Conservation (phyloP, 2,888 invertebrate species). For the Eilema caniola region DNA sequence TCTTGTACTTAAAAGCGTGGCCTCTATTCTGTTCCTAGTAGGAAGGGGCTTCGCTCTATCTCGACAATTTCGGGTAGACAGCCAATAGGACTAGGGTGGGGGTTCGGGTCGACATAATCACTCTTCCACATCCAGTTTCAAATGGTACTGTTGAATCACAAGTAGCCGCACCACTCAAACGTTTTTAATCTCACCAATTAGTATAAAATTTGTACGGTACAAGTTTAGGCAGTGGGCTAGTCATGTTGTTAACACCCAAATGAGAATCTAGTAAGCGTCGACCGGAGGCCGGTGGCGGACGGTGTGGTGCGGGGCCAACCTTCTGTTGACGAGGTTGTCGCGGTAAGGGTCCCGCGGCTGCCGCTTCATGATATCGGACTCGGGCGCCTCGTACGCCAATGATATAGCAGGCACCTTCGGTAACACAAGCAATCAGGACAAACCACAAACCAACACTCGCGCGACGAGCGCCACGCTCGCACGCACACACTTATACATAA, state of each 20-base stretch:
- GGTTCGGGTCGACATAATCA: conserved; percentile 66
- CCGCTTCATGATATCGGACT: conserved; percentile 99
- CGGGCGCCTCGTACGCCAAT: conserved; percentile 99
- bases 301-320: conserved; percentile 89
- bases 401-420: conserved; percentile 99
- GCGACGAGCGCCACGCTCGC: conserved; percentile 55
- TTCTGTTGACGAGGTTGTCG: conserved; percentile 99
- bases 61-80: conserved; percentile 34
- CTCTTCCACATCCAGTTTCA: conserved; percentile 85
- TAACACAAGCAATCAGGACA: conserved; percentile 86
- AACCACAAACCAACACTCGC: conserved; percentile 73
- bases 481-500: conserved; percentile 67
- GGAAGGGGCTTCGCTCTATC: conserved; percentile 29
- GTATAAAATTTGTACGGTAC: conserved; percentile 35
- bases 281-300: conserved; percentile 50
- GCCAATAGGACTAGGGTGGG: conserved; percentile 54
- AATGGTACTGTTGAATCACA: conserved; percentile 76
- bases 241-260: conserved; percentile 79
- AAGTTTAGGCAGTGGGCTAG: conserved; percentile 68
- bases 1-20: conserved; percentile 46
- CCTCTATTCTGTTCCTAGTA: conserved; percentile 40
- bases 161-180: conserved; percentile 76
- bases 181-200: conserved; percentile 58
- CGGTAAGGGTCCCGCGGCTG: conserved; percentile 98
- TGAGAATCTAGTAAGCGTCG: conserved; percentile 76